Evolutionary conservation across 2,888 invertebrate species (phyloP).

Genomic region (Agrotis clavis): DNA sequence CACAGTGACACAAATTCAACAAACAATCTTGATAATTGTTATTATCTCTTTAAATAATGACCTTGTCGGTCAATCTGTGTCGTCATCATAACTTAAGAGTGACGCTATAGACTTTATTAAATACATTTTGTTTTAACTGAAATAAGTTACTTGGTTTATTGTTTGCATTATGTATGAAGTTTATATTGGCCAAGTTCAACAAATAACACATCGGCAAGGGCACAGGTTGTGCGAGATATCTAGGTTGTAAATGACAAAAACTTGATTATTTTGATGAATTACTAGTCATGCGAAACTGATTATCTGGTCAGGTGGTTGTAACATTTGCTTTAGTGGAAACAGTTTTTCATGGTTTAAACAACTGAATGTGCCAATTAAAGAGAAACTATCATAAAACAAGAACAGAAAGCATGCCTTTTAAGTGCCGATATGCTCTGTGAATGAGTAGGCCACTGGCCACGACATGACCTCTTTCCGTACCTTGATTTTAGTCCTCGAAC

Average conservation of each 20-base stretch:
- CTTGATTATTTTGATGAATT: slow-evolving; percentile 28
- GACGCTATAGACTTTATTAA: no score
- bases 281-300: slow-evolving; percentile 36
- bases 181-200: background rate
- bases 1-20: slow-evolving; percentile 20
- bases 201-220: slow-evolving; percentile 7
- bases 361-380: background rate
- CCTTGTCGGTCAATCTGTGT: slow-evolving; percentile 26
- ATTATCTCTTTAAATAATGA: slow-evolving; percentile 18
- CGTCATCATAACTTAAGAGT: slow-evolving; percentile 9
- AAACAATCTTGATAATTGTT: slow-evolving; percentile 3
- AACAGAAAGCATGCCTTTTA: slow-evolving; percentile 22
- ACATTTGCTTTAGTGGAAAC: background rate
- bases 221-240: background rate
- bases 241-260: slow-evolving; percentile 30
- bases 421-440: slow-evolving; percentile 27
- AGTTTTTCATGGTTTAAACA: background rate
- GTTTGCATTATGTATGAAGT: background rate
- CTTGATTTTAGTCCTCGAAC: slow-evolving; percentile 89
- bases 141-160: background rate
- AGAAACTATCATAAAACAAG: background rate
- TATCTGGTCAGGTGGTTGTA: background rate
- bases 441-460: slow-evolving; percentile 71
- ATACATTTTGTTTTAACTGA: background rate
- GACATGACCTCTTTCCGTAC: slow-evolving; percentile 82